A percentile compares a stretch with the other conserved stretches of the same genome.
These are phyloP conservation scores for Pegea sp. DNA, from an alignment of 23 tunicate genomes.

Conservation along the genomic window DNA sequence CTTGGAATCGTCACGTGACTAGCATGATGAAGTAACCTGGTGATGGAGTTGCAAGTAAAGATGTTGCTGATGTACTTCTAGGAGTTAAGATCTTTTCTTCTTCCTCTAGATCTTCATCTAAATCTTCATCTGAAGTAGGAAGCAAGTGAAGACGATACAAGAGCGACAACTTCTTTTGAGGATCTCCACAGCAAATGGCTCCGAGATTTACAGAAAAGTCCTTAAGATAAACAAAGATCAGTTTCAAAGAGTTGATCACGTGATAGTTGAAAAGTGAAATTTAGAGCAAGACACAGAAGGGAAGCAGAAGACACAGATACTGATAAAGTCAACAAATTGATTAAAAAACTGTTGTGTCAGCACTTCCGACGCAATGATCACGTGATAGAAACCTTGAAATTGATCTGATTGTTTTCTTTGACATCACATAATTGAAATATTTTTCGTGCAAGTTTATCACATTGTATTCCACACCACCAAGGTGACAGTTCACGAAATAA, in stretches of 20 bases:
- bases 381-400: conserved; percentile 76
- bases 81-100: neutral
- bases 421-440: conserved; percentile 23
- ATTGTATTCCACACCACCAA: conserved; percentile 34
- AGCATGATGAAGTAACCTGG: too few species aligned
- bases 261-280: too few species aligned
- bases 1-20: too few species aligned
- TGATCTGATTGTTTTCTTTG: conserved; percentile 16
- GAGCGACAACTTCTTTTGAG: conserved; percentile 36
- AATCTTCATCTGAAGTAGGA: neutral
- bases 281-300: too few species aligned
- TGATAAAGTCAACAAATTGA: too few species aligned
- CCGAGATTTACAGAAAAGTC: conserved; percentile 58
- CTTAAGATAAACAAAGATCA: conserved; percentile 8
- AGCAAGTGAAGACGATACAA: conserved; percentile 38
- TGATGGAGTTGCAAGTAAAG: too few species aligned
- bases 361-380: too few species aligned
- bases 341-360: too few species aligned
- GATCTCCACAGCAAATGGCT: conserved; percentile 50
- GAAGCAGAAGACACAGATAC: too few species aligned
- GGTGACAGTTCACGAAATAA: conserved; percentile 44
- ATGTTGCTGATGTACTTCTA: neutral
- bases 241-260: too few species aligned
- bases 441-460: conserved; percentile 22
- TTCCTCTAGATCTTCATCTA: neutral